Base-by-base conservation (phyloP, 2,888 invertebrate species). In the Sesia apiformis region DNA sequence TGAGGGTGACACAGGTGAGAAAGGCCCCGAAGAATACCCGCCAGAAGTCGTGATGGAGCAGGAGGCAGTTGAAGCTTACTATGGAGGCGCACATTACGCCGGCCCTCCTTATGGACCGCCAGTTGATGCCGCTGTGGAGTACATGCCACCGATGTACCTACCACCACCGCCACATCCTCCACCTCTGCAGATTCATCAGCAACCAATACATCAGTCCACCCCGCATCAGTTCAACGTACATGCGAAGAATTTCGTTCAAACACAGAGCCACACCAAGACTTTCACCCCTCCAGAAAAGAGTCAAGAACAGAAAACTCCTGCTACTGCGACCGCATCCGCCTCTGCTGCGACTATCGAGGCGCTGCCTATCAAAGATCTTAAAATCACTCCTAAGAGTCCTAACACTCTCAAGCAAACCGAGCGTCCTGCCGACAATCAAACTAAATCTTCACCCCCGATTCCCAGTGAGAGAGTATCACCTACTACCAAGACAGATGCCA, bases 181-280 rank as follows among this genome's bases (percentile, higher is more conserved):
- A 4, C 84, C 72, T n/a, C 65, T 78, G 61, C 83, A 71, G 7
- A 69, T 83, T 53, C 82, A 67, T 3, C 76, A 76, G 52, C 81
- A 71, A 38, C 77, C 74, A n/a, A 80, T 82, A 53, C 84, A 75
- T 46, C 80, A 74, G 40, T 67, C 79, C 49, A 65, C 76, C 52
- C 79, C 86, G 38, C 87, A 90, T 63, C 83, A 89, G 68, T 82
- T 91, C 72, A 88, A 90, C 58, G 90, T 90, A 4, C 87, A 90
- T 59, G 90, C 90, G 2, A 91, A 84, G 63, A 90, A 89, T 67
- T 91, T 86, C 70, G 63, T 90, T 4, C 83, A 81, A 51, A 84
- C 84, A 4, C 87, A 87, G 53, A 75, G 74, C 57, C 82, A 83
- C 52, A 72, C 63, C 52, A 75, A 76, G 58, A 72, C 63, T 4